Conservation (phyloP, 1,140 invertebrate genomes). For the Musca domestica region DNA sequence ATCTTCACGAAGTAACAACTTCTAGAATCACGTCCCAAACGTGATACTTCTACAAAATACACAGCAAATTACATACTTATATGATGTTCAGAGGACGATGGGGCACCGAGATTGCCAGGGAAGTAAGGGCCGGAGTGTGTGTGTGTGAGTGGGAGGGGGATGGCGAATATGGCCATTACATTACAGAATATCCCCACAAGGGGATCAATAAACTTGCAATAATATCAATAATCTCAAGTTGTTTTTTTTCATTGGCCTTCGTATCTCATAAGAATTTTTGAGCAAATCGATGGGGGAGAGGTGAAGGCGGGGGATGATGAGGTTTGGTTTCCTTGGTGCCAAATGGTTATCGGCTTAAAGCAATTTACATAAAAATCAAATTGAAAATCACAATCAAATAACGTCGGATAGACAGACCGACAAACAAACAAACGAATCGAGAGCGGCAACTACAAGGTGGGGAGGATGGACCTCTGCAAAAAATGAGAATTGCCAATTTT, state of each 20-base stretch:
- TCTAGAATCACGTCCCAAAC: no score
- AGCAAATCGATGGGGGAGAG: no score
- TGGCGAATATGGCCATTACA: slow-evolving; percentile 1
- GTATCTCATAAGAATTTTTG: no score
- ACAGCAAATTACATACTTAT: no score
- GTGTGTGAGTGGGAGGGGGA: not conserved
- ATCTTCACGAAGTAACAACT: no score
- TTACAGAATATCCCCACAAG: slow-evolving; percentile 9
- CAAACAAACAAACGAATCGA: not conserved
- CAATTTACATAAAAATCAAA: slow-evolving; percentile 17
- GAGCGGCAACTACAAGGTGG: no score
- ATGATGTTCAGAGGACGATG: no score
- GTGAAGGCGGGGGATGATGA: no score
- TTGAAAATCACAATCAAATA: slow-evolving; percentile 16
- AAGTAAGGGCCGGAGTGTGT: not conserved
- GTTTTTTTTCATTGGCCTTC: not conserved
- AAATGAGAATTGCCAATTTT: not conserved
- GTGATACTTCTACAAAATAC: no score
- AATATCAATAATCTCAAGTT: slow-evolving; percentile 8
- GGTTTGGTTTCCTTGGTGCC: no score
- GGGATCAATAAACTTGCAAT: slow-evolving; percentile 22
- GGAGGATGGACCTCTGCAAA: no score
- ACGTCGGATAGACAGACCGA: not conserved
- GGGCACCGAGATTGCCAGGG: no score
- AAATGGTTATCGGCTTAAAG: slow-evolving; percentile 5